Base-by-base conservation (phyloP, 2,113 vertebrate species). In the Ceuthmochares aereus region DNA sequence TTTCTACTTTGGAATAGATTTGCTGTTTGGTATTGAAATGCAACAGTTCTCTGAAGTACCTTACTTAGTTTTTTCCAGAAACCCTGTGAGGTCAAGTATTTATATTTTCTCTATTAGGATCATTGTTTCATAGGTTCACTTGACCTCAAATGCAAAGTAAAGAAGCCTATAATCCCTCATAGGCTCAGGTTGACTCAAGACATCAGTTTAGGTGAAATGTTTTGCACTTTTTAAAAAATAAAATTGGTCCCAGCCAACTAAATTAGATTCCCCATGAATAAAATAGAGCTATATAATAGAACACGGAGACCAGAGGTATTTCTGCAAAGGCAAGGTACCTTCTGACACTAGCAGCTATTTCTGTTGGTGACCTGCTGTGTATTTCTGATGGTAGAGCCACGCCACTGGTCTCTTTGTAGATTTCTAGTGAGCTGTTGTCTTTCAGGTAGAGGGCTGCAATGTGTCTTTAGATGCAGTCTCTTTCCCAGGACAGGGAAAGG, bases 21-120 rank as follows among this genome's bases (percentile, higher is more conserved):
- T 91, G 25, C 9, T 0, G 0, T 37, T 85, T 72, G 15, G 3
- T 79, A 11, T 64, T 0, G 0, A 30, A 91, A 89, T 34, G 14
- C 29, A 63, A 19, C 5, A 2, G 4, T 55, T 81, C 34, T 74
- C 26, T 14, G 67, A 78, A 75, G 51, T 32, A 42, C 4, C 10
- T 45, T 36, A 10, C 17, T 40, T 37, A 18, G 7, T 0, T 32
- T 89, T 40, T 62, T 12, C 14, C 43, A 64, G 60, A 91, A 93
- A 27, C 15, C 4, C 4, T 30, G 6, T 70, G 13, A 15, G 30
- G 20, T 47, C 62, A 72, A 56, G 36, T 67, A 67, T 30, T 25
- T 78, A 13, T 62, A n/a, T 73, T 92, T 83, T 7, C 29, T 80
- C 36, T 66, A 16, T 4, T 8, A 55, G 19, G 20, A 18, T 63